Base-by-base conservation (phyloP, 1,140 invertebrate genomes). In the Pseudobourletiella spinata region DNA sequence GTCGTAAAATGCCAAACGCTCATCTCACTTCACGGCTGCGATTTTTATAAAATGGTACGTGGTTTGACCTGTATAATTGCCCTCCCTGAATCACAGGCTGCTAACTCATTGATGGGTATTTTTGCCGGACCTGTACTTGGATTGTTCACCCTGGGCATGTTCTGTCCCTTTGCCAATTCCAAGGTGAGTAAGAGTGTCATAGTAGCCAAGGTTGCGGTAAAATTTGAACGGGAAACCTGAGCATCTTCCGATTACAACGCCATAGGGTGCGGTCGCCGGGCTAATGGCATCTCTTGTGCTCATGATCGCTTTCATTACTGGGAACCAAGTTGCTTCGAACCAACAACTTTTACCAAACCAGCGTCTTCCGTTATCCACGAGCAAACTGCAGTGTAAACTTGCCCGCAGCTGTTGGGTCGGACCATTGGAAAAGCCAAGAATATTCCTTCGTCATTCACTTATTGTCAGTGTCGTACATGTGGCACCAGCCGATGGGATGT, bases 91-190 rank as follows among this genome's bases (percentile, higher is more conserved):
- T 39, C n/a, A 30, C 20, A 66, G 65, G 65, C 35, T 6, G 62
- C 65, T 24, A 48, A 39, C 4, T 59, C 60, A 2, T 60, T 66
- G 42, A 24, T 66, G 18, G 65, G 65, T 0, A 60, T 66, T 1
- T 57, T 66, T 32, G 30, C 62, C 18, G 65, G 65, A 16, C 65
- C 65, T 6, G 57, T 56, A 1, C 28, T 66, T 14, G 65, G 65
- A 2, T n/a, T 66, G 11, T 66, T 66, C 51, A 50, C 60, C 14
- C 29, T 66, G 2, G 65, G 59, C 30, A 66, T 66, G 65, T 1
- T 63, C 14, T 63, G 59, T 25, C 65, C 65, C 2, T 66, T 42
- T 48, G 61, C 61, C 3, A 66, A 66, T 29, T 30, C 60, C 3
- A 59, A 51, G 26, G 57, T 59, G 20, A 59, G 26, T 46, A 1